phyloP scores from a whole-genome alignment of 2,888 invertebrate species.

The Amiota mariae region DNA sequence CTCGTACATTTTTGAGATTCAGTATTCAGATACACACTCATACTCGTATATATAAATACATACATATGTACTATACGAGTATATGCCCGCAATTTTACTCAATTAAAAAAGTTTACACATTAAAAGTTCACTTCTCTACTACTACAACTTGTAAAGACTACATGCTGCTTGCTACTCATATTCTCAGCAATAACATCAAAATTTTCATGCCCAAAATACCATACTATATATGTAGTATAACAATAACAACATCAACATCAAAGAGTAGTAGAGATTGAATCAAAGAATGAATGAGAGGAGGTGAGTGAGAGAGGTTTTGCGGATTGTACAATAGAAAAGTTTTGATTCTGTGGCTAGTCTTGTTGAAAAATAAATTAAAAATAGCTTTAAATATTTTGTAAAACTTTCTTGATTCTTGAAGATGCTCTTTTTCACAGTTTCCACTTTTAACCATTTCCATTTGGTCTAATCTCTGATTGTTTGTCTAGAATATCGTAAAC shows the following conservation, averaged over 20 bases:
- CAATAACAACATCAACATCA: not conserved
- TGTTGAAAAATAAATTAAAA: not conserved
- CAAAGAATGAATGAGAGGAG: not conserved
- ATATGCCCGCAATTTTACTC: slow-evolving; percentile 58
- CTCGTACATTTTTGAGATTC: too few relatives aligned
- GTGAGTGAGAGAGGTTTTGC: not conserved
- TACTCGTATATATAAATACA: slow-evolving; percentile 24
- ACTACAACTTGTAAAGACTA: not conserved
- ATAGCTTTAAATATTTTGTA: slow-evolving; percentile 1
- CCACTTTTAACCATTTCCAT: too few relatives aligned
- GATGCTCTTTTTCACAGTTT: too few relatives aligned
- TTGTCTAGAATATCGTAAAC: too few relatives aligned
- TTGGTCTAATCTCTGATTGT: too few relatives aligned
- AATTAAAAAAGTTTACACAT: slow-evolving; percentile 70
- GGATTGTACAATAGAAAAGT: slow-evolving; percentile 28
- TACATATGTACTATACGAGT: slow-evolving; percentile 23
- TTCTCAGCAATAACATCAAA: too few relatives aligned
- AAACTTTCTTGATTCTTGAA: too few relatives aligned
- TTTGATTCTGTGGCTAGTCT: slow-evolving; percentile 36
- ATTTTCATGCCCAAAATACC: not conserved
- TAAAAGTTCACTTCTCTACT: slow-evolving; percentile 62
- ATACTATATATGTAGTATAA: not conserved
- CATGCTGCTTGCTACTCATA: slow-evolving; percentile 12
- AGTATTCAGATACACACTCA: slow-evolving; percentile 22
- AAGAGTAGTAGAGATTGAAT: not conserved